Base-by-base conservation (phyloP, 2,888 invertebrate genomes). In the Brachyopa scutellaris region DNA sequence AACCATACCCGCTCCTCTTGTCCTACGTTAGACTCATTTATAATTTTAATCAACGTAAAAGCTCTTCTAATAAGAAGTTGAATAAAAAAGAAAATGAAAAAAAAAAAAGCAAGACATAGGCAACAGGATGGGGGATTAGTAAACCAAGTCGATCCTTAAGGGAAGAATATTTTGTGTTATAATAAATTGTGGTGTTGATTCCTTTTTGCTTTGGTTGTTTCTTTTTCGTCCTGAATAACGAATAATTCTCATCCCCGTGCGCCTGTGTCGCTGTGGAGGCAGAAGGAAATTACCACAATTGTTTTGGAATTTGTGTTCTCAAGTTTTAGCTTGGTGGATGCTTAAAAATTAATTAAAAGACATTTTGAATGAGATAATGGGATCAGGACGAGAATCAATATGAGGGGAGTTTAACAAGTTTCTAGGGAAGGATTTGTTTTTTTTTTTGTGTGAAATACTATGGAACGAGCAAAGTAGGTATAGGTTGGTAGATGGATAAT, bases 11-110 rank as follows among this genome's bases (percentile, higher is more conserved):
- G 31, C 11, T 6, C 7, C 40, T 9, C 26, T 8, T 42, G 40
- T 49, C 15, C 33, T n/a, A 21, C 15, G 3, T 51, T 31, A 47
- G 77, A 21, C 61, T 77, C 82, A 82, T 82, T 82, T 82, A 82
- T 82, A 82, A 82, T 82, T 82, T 82, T 82, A 82, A 82, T 82
- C 82, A 82, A 82, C 82, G 70, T 82, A 82, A 82, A 77, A 82
- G 82, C 82, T 72, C 82, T 64, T 70, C 57, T 66, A 57, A 64
- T 38, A 82, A 72, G 59, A 79, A 70, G 45, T 72, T 59, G 66
- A 66, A 47, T 66, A 59, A 53, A 69, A 70, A 47, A 53, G 47
- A n/a, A n/a, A n/a, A n/a, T n/a, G n/a, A n/a, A n/a, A n/a, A n/a
- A n/a, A n/a, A n/a, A n/a, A n/a, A n/a, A n/a, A n/a, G n/a, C n/a